phyloP scores from a whole-genome alignment of 2,113 vertebrate species.

The Macaca nemestrina region DNA sequence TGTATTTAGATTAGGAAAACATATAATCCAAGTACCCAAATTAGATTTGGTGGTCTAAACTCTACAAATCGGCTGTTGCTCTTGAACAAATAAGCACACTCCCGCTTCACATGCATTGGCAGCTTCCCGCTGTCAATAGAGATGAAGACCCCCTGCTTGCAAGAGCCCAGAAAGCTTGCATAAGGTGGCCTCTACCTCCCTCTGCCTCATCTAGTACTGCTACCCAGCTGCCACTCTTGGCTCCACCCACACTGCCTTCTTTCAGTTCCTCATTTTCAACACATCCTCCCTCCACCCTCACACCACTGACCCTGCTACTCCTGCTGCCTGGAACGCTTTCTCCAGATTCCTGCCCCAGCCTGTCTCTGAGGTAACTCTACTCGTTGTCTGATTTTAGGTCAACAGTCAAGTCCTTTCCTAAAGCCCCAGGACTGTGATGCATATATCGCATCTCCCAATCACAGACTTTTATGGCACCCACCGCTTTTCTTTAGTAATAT shows the following conservation, averaged over 20 bases:
- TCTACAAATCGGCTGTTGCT: neutral
- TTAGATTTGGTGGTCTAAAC: slow-evolving; percentile 14
- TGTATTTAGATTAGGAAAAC: slow-evolving; percentile 22
- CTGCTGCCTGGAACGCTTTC: neutral
- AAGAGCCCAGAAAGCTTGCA: neutral
- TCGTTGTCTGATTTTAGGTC: neutral
- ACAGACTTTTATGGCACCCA: neutral
- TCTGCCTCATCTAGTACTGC: neutral
- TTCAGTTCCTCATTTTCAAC: neutral
- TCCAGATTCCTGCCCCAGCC: neutral
- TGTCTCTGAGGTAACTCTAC: neutral
- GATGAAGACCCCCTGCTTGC: neutral
- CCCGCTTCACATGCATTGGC: neutral
- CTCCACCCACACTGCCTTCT: neutral
- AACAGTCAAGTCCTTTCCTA: neutral
- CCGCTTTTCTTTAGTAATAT: slow-evolving; percentile 42
- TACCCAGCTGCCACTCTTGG: neutral
- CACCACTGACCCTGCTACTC: neutral
- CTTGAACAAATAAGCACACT: slow-evolving; percentile 6
- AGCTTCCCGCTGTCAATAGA: neutral
- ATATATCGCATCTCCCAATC: neutral
- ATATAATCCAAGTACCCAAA: neutral
- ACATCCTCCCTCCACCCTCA: neutral
- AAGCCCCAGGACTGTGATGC: neutral
- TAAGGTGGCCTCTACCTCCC: neutral